Conservation (phyloP, 2,888 invertebrate genomes). For the Leuctra nigra region DNA sequence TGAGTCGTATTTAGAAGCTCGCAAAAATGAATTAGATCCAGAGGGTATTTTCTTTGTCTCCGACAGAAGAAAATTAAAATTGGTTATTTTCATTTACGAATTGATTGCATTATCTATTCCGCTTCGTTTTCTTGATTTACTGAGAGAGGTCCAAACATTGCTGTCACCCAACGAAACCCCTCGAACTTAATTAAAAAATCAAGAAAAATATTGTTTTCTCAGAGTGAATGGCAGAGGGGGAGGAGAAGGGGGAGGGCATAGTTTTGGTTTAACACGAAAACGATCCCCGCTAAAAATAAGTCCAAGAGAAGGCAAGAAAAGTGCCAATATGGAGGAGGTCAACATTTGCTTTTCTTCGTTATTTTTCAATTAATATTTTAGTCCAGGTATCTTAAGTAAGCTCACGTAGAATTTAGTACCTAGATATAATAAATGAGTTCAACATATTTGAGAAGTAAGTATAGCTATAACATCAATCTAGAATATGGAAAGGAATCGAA, state of each 20-base stretch:
- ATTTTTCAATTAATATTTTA: slow-evolving; percentile 8
- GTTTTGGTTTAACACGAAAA: too few species aligned
- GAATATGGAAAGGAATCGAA: too few species aligned
- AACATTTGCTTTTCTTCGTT: slow-evolving; percentile 8
- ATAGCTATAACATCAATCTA: too few species aligned
- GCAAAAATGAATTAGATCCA: neutral
- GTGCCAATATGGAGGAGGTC: too few species aligned
- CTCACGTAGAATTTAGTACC: neutral
- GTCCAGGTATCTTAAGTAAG: slow-evolving; percentile 3
- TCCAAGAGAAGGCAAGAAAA: too few species aligned
- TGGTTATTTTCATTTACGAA: neutral
- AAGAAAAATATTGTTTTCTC: too few species aligned
- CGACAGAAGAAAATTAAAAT: neutral
- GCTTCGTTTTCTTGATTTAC: neutral
- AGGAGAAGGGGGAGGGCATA: too few species aligned
- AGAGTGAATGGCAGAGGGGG: too few species aligned
- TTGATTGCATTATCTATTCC: slow-evolving; percentile 8
- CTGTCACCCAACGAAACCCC: too few species aligned
- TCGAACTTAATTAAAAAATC: too few species aligned
- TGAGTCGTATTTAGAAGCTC: neutral
- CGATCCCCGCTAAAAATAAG: too few species aligned
- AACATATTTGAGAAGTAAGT: too few species aligned
- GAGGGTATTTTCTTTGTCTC: neutral
- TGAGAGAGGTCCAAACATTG: neutral
- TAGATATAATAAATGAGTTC: neutral